phyloP scores from a whole-genome alignment of 2,113 vertebrate genomes.

The Coracopsis vasa region DNA sequence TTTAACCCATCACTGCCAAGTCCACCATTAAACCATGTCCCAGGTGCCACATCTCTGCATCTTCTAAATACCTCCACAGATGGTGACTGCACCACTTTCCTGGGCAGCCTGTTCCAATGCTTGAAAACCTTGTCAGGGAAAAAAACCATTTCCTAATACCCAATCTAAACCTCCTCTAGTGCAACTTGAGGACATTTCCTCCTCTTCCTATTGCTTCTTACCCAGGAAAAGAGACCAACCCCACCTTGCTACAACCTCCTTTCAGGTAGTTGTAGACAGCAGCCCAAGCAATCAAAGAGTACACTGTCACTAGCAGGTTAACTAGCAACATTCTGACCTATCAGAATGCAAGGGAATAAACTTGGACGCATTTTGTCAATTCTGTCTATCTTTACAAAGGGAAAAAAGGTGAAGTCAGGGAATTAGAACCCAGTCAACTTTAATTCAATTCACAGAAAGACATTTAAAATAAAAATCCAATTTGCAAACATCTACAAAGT shows the following conservation, averaged over 20 bases:
- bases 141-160: background rate
- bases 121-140: background rate
- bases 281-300: background rate
- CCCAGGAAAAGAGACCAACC: background rate
- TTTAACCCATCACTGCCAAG: background rate
- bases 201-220: rapidly evolving
- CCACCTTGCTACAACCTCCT: background rate
- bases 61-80: background rate
- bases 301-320: background rate
- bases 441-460: background rate
- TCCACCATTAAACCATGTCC: background rate
- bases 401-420: background rate
- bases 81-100: background rate
- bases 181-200: background rate
- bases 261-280: background rate
- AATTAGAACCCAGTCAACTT: background rate
- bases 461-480: background rate
- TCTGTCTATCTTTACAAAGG: background rate
- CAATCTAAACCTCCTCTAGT: background rate
- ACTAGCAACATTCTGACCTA: background rate
- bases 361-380: background rate
- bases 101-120: background rate
- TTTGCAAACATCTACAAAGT: background rate
- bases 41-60: background rate
- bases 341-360: background rate